These are phyloP conservation scores for Lithophane leautieri DNA, from an alignment of 2,888 invertebrate genomes.

Conservation along the genomic window DNA sequence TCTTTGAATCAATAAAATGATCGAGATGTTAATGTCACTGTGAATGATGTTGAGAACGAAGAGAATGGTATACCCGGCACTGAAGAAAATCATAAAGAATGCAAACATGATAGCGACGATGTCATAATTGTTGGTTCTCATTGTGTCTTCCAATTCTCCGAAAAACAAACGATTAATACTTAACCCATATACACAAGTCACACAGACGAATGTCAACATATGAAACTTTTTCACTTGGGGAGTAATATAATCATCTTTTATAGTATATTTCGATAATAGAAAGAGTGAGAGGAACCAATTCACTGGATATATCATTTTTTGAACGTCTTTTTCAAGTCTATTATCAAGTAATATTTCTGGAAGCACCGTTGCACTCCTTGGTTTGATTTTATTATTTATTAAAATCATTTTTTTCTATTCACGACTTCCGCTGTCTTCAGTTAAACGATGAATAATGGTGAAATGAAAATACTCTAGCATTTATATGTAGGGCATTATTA, in stretches of 20 bases:
- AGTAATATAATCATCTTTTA: slow-evolving; percentile 48
- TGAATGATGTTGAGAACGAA: slow-evolving; percentile 31
- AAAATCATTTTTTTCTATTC: slow-evolving; percentile 8
- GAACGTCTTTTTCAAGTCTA: slow-evolving; percentile 46
- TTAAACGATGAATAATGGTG: background rate
- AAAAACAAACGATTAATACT: slow-evolving; percentile 21
- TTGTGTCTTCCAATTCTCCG: background rate
- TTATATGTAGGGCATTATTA: background rate
- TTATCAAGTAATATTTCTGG: slow-evolving; percentile 45
- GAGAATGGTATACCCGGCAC: slow-evolving; percentile 26
- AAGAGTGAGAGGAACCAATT: slow-evolving; percentile 45
- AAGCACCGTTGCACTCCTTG: background rate
- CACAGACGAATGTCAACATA: background rate
- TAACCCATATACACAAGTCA: background rate
- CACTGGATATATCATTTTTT: slow-evolving; percentile 48
- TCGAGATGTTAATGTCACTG: slow-evolving; percentile 27
- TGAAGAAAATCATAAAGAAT: slow-evolving; percentile 8
- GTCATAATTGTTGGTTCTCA: background rate
- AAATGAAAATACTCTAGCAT: background rate
- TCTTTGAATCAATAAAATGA: slow-evolving; percentile 39
- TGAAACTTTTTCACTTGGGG: slow-evolving; percentile 23
- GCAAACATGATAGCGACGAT: background rate
- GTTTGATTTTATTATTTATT: slow-evolving; percentile 1
- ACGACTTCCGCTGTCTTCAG: background rate
- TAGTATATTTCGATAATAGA: slow-evolving; percentile 46